Evolutionary conservation across 2,888 invertebrate species (phyloP), one percentile per base, ranked within the genome.

Genomic region (Heliconius aoede): DNA sequence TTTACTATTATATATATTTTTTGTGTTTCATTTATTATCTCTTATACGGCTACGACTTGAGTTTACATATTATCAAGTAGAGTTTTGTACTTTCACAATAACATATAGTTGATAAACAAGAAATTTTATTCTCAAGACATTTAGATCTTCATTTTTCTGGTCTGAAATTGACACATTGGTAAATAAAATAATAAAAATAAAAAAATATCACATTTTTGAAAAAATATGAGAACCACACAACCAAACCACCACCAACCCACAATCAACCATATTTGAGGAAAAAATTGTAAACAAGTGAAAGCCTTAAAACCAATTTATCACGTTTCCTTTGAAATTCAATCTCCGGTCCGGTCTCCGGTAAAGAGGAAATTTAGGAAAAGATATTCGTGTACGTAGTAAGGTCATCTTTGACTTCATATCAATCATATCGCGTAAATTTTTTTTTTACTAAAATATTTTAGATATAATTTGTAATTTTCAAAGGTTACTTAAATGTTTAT

Each of bases 351-450:
- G 36, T 65, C 24, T n/a, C n/a, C n/a, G n/a, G n/a, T n/a, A n/a
- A n/a, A n/a, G 78, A 78, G 78, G 78, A 81, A 82, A 74, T 77
- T 74, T 76, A 73, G 55, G 76, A 73, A 77, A 40, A 71, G 36
- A 51, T 72, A 58, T 46, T 26, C 73, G 46, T 24, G 51, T 64
- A 60, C 65, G 36, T 55, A 32, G n/a, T n/a, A 32, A 32, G 8
- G 32, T 69, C 73, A 78, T 82, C 80, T 85, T 83, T 80, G 80
- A 79, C 82, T 81, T 79, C 77, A 74, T 84, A 88, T 89, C 86
- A 87, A 88, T 89, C 87, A 87, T 85, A 72, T 61, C 72, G 80
- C 71, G 26, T 26, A 15, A 30, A 7, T 24, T 18, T 61, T 21
- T 30, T 24, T 61, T 61, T 32, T 36, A 36, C 8, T 36, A 36